Conservation (phyloP, 2,888 invertebrate genomes). For the Oxystoma pomonae region DNA sequence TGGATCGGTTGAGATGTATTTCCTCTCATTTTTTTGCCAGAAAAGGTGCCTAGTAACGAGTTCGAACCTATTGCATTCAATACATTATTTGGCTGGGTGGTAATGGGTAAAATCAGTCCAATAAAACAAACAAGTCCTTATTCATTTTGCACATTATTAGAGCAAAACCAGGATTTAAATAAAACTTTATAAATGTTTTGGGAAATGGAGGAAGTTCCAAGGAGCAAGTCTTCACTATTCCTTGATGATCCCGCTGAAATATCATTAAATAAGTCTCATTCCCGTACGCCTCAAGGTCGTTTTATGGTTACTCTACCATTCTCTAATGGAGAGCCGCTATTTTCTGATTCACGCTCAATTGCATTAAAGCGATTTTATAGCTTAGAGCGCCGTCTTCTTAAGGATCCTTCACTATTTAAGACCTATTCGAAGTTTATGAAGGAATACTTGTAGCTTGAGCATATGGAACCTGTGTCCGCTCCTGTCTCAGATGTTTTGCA, state of each 20-base stretch:
- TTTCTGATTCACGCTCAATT: too few species aligned
- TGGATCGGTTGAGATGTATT: background rate
- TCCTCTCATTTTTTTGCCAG: background rate
- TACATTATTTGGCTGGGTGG: too few species aligned
- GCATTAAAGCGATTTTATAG: too few species aligned
- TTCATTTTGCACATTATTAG: too few species aligned
- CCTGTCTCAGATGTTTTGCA: conserved; percentile 1
- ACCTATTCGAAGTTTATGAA: too few species aligned
- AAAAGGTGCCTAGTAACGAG: background rate
- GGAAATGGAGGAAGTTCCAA: conserved; percentile 2
- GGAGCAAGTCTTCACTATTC: background rate
- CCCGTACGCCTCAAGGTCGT: background rate
- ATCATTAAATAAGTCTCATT: background rate
- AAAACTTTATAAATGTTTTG: background rate
- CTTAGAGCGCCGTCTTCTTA: too few species aligned
- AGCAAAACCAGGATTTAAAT: background rate
- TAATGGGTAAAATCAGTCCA: background rate
- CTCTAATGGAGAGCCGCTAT: too few species aligned
- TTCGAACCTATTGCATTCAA: conserved; percentile 1
- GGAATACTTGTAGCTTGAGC: conserved; percentile 1
- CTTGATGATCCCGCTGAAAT: background rate
- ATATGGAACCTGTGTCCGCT: conserved; percentile 3
- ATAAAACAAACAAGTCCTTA: background rate
- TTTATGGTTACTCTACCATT: background rate
- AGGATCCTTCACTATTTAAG: too few species aligned